Percentiles rank a stretch among this genome's conserved stretches.
Conservation (phyloP, 1,140 invertebrate genomes). For the Drosophila mauritiana region DNA sequence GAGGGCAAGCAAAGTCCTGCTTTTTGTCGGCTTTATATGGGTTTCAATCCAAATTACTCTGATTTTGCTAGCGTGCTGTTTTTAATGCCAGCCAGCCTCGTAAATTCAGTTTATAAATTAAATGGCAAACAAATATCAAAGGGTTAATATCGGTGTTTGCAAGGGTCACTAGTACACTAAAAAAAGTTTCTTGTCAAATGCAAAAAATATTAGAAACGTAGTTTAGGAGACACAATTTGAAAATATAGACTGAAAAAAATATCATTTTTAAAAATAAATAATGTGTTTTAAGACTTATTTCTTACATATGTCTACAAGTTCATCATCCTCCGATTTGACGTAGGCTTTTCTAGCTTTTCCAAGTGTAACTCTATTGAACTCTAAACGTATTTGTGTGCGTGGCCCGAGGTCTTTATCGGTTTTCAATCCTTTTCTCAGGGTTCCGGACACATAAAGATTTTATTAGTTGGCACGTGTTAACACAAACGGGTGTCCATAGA, state of each 20-base stretch:
- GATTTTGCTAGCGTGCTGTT: constrained; percentile 61
- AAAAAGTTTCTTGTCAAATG: not conserved
- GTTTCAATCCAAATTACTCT: constrained; percentile 50
- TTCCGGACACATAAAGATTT: constrained; percentile 66
- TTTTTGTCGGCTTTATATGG: constrained; percentile 41
- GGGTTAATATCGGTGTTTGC: constrained; percentile 58
- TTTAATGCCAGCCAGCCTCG: constrained; percentile 69
- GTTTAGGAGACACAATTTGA: too few relatives aligned
- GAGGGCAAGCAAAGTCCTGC: constrained; percentile 50
- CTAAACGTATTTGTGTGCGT: constrained; percentile 41
- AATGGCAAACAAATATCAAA: constrained; percentile 73
- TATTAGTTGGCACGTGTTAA: constrained; percentile 78
- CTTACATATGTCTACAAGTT: too few relatives aligned
- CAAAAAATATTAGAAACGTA: too few relatives aligned
- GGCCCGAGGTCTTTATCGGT: constrained; percentile 55
- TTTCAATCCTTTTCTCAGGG: constrained; percentile 62
- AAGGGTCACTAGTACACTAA: constrained; percentile 25
- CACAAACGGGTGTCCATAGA: constrained; percentile 40
- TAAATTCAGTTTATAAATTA: constrained; percentile 77
- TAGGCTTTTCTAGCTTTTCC: not conserved
- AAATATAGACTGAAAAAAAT: too few relatives aligned
- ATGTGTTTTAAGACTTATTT: too few relatives aligned
- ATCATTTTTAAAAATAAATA: too few relatives aligned
- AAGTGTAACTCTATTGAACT: constrained; percentile 11
- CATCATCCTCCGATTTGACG: too few relatives aligned